phyloP scores from a whole-genome alignment of 2,888 invertebrate species.

The Eupelmus urozonus region DNA sequence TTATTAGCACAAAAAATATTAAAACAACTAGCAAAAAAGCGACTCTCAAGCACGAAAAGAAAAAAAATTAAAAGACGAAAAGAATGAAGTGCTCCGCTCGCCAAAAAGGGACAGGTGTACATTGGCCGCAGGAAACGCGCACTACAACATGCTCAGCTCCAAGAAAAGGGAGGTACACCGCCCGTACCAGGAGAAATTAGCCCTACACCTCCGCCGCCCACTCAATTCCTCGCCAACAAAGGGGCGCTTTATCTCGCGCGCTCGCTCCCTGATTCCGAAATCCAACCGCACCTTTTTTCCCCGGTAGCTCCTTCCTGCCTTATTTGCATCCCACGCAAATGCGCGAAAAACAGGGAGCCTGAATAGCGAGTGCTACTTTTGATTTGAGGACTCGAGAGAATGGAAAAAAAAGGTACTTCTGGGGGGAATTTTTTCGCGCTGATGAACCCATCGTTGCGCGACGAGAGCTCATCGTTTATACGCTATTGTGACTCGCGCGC shows the following conservation, averaged over 20 bases:
- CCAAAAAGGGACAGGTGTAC: too few relatives aligned
- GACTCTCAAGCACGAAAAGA: too few relatives aligned
- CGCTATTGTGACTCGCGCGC: neutral
- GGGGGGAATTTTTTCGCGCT: neutral
- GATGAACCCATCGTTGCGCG: neutral
- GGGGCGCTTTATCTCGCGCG: neutral
- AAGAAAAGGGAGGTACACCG: too few relatives aligned
- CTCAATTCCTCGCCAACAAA: constrained; percentile 43
- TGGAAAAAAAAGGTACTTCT: constrained; percentile 19
- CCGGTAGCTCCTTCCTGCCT: neutral
- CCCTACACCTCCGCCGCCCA: neutral
- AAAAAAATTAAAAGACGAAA: too few relatives aligned
- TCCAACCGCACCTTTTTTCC: neutral
- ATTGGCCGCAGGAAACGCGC: too few relatives aligned
- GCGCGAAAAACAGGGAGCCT: neutral
- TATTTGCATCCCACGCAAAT: neutral
- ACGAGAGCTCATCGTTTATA: neutral
- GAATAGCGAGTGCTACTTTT: constrained; percentile 2
- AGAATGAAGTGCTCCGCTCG: neutral
- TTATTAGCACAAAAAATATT: too few relatives aligned
- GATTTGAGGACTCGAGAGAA: constrained; percentile 43
- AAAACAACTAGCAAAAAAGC: too few relatives aligned
- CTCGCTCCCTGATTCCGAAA: neutral
- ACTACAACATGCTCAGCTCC: too few relatives aligned
- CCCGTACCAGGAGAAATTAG: constrained; percentile 8